Evolutionary conservation across 2,888 invertebrate genomes (phyloP), one percentile per base, ranked within the genome.

Genomic region (Tinea semifulvella): DNA sequence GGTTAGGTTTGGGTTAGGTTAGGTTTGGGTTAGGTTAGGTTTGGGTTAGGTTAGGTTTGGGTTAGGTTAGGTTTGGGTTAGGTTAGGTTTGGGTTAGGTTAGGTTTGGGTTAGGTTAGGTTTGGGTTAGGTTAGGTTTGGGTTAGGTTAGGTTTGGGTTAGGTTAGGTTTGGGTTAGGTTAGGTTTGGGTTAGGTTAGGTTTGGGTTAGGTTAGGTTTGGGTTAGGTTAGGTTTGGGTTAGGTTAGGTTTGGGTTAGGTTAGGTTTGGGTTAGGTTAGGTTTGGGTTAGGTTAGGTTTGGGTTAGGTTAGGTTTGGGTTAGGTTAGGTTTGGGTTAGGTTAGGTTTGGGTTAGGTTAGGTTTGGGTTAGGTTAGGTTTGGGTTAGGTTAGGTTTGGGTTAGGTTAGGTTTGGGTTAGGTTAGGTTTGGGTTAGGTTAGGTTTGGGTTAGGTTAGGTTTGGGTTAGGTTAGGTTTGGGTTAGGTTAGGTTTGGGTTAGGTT

Each of bases 211-310:
- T 45, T 45, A 42, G 45, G 45, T n/a, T 45, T 45, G 28, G 45
- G 45, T 40, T 45, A 42, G 40, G 45, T 42, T 45, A 45, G 42
- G 45, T n/a, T 40, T 42, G 19, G 45, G 45, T 45, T 45, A 38
- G 46, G 40, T 40, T 40, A 38, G 46, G 46, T n/a, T 43, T 46
- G 38, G 43, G 46, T 43, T 43, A 46, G 46, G 46, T 46, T 46
- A 46, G 46, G 46, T n/a, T 46, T 46, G 36, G 46, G 46, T 47
- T 47, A 44, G 47, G 47, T 47, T 47, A 44, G 47, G 47, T n/a
- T 47, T 47, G 44, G 47, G 47, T 47, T 47, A 44, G 47, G 44
- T 44, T 44, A 44, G 44, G 44, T n/a, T 44, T 44, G 22, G 44
- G 44, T 44, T 44, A 44, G 44, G 44, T 44, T 44, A 36, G 44